phyloP scores from a whole-genome alignment of 2,113 vertebrate species.

The Zapornia atra region DNA sequence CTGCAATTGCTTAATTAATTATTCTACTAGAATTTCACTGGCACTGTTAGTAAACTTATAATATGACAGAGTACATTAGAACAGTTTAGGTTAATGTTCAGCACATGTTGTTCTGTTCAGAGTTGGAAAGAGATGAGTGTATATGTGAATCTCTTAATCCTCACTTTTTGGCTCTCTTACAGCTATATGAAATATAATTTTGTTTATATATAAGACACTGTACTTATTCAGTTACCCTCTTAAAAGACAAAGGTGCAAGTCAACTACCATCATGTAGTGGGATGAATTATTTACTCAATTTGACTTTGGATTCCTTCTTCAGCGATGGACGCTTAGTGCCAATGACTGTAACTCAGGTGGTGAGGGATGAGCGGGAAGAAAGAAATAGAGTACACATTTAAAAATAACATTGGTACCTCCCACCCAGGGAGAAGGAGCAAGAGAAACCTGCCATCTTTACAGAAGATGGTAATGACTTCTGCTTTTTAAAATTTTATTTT shows the following conservation, averaged over 20 bases:
- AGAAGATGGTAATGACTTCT: neutral
- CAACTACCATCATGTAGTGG: neutral
- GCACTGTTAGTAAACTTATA: neutral
- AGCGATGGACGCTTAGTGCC: neutral
- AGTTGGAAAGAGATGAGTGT: neutral
- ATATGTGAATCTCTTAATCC: neutral
- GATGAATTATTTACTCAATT: neutral
- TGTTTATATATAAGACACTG: neutral
- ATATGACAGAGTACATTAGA: neutral
- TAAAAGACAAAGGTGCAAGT: neutral
- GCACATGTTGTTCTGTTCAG: neutral
- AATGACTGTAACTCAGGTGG: neutral
- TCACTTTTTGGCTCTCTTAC: conserved; percentile 12
- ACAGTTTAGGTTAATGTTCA: neutral
- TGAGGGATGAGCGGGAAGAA: neutral
- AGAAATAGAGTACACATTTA: neutral
- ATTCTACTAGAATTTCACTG: neutral
- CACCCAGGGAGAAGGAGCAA: neutral
- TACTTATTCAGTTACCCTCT: neutral
- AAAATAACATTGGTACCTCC: neutral
- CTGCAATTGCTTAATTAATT: neutral
- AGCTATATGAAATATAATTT: conserved; percentile 15
- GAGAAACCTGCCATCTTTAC: neutral
- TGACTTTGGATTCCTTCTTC: too few relatives aligned
- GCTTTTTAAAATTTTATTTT: neutral